Evolutionary conservation across 2,113 vertebrate species (phyloP).

Genomic region (Bubo blakistoni): DNA sequence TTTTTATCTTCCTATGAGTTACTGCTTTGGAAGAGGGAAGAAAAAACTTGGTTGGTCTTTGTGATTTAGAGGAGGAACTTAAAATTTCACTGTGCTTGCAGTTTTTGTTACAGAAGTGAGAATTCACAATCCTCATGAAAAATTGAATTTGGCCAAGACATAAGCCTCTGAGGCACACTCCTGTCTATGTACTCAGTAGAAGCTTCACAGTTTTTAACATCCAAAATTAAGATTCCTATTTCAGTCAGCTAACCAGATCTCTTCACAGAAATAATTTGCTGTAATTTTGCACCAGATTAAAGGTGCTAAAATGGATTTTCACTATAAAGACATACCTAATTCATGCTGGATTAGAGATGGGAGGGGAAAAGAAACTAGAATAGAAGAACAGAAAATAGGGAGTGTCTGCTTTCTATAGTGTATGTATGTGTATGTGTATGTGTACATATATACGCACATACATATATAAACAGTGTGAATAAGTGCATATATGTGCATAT

Average conservation of each 20-base stretch:
- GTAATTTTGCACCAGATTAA: neutral
- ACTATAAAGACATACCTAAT: neutral
- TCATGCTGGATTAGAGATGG: neutral
- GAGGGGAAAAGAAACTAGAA: neutral
- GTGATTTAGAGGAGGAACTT: neutral
- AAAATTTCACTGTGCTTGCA: neutral
- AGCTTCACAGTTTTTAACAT: neutral
- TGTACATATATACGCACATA: rapidly evolving
- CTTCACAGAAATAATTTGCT: neutral
- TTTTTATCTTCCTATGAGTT: neutral
- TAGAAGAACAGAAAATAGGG: neutral
- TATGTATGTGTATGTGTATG: neutral
- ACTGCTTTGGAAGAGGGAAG: neutral
- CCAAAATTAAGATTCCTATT: neutral
- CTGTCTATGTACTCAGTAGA: neutral
- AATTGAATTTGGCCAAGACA: neutral
- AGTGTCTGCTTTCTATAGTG: neutral
- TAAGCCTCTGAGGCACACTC: neutral
- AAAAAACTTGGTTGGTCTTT: neutral
- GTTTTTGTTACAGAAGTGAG: neutral
- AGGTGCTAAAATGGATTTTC: neutral
- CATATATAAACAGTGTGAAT: neutral
- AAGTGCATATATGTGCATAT: neutral
- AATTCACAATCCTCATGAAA: neutral
- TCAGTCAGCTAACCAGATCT: neutral